phyloP scores from a whole-genome alignment of 1,140 invertebrate genomes.

The Drosophila simulans region DNA sequence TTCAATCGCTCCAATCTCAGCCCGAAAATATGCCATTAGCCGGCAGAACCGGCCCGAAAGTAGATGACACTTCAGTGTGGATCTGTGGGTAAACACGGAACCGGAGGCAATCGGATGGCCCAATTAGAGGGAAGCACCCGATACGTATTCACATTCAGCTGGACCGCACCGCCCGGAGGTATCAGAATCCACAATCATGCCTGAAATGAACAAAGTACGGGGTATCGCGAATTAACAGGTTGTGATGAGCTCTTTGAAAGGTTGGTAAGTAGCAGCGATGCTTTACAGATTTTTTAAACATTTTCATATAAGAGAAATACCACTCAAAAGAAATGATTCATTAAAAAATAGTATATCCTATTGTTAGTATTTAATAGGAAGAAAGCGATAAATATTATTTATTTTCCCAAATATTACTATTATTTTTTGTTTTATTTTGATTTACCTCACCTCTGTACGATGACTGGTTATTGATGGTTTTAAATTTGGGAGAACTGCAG shows the following conservation, averaged over 20 bases:
- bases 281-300: no score
- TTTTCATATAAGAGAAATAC: no score
- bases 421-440: neutral
- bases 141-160: neutral
- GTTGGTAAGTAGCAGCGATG: neutral
- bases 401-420: neutral
- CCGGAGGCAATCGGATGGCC: constrained; percentile 26
- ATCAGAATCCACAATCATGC: constrained; percentile 15
- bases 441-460: neutral
- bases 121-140: constrained; percentile 20
- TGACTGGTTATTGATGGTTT: neutral
- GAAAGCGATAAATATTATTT: no score
- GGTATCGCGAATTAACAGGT: neutral
- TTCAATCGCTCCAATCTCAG: neutral
- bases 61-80: constrained; percentile 2
- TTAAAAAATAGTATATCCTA: no score
- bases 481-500: neutral
- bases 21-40: constrained; percentile 22
- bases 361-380: no score
- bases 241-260: neutral
- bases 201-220: constrained; percentile 1
- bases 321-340: no score
- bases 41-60: constrained; percentile 12
- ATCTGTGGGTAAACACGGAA: neutral
- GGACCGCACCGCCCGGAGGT: constrained; percentile 5